phyloP scores from a whole-genome alignment of 1,140 invertebrate species.

The Melanaphis sacchari region DNA sequence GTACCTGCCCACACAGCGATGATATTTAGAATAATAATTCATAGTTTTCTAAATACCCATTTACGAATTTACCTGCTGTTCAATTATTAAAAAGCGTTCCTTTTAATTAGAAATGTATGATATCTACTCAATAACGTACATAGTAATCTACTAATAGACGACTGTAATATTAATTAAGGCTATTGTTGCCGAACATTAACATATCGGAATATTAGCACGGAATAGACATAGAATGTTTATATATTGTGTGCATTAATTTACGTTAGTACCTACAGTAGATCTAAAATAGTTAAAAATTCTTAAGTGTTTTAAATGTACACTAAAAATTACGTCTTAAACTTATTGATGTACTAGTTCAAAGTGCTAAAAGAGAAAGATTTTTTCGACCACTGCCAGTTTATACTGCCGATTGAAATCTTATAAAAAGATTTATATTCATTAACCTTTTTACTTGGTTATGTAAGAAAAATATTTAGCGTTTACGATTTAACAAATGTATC shows the following conservation, averaged over 20 bases:
- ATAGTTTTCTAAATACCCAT: slow-evolving; percentile 12
- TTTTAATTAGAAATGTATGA: background rate
- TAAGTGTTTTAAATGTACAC: background rate
- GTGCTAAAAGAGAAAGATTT: background rate
- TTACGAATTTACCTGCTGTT: background rate
- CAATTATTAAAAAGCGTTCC: background rate
- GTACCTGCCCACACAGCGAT: background rate
- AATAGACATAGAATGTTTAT: background rate
- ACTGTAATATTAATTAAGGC: background rate
- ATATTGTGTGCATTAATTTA: too few relatives aligned
- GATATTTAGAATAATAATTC: background rate
- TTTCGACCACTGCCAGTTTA: background rate
- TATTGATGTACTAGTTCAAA: too few relatives aligned
- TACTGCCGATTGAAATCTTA: background rate
- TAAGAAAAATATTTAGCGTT: background rate
- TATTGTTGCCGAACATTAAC: background rate
- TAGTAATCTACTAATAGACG: background rate
- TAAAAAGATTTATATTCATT: background rate
- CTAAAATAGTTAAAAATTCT: background rate
- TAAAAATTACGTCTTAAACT: background rate
- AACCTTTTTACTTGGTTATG: background rate
- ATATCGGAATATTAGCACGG: background rate
- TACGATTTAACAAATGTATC: too few relatives aligned
- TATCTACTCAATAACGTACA: background rate
- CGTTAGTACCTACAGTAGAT: background rate